These are phyloP conservation scores for Anguilla megastoma DNA, from an alignment of 2,797 vertebrate species.

Conservation along the genomic window DNA sequence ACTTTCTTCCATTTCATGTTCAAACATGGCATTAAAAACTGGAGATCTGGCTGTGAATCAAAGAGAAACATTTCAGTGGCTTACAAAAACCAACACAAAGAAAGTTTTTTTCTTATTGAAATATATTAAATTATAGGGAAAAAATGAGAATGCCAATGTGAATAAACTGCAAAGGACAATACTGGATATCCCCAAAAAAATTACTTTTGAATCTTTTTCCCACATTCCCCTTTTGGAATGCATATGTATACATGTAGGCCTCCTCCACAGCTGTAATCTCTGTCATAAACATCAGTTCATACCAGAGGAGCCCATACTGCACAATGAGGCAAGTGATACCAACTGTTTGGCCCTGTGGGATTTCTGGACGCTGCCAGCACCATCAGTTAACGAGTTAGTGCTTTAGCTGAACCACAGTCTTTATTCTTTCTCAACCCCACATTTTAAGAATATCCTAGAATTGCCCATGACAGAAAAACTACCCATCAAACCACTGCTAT, in stretches of 20 bases:
- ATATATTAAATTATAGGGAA: neutral
- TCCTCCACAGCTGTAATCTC: too few relatives aligned
- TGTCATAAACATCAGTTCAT: neutral
- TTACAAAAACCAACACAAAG: neutral
- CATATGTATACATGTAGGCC: too few relatives aligned
- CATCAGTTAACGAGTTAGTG: neutral
- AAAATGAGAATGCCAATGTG: neutral
- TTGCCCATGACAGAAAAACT: neutral
- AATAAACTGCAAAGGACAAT: neutral
- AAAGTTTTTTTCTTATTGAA: neutral
- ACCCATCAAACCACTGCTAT: neutral
- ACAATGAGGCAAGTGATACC: neutral
- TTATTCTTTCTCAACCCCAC: neutral
- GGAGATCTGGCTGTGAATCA: conserved; percentile 76
- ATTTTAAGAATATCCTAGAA: neutral
- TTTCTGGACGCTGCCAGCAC: neutral
- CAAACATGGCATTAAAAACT: conserved; percentile 88
- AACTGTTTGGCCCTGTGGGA: neutral
- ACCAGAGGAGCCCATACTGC: neutral
- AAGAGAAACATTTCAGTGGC: neutral
- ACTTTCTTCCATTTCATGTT: conserved; percentile 88
- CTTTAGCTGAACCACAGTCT: neutral
- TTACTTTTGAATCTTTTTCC: too few relatives aligned
- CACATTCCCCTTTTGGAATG: too few relatives aligned
- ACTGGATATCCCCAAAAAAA: too few relatives aligned